Evolutionary conservation across 1,140 invertebrate genomes (phyloP).

Genomic region (Nebria ingens): DNA sequence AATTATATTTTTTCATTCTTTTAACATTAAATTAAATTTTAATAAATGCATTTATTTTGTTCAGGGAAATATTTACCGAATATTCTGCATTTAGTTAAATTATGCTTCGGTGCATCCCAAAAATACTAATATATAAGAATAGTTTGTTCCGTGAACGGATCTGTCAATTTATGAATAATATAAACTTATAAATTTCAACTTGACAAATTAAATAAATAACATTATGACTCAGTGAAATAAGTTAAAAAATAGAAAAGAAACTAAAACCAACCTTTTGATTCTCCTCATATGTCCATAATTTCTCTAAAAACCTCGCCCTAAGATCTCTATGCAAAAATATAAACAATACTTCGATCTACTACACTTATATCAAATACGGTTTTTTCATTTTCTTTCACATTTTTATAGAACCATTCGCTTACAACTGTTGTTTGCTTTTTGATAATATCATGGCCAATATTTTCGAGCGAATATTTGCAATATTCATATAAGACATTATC

Average conservation of each 20-base stretch:
- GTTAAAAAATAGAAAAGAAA: conserved; percentile 14
- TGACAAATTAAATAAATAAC: neutral
- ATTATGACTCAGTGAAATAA: conserved; percentile 13
- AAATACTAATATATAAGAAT: no score
- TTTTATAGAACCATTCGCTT: conserved; percentile 26
- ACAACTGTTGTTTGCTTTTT: conserved; percentile 23
- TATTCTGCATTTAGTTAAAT: no score
- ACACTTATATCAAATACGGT: conserved; percentile 17
- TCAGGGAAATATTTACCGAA: no score
- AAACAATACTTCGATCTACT: conserved; percentile 25
- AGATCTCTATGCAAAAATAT: conserved; percentile 42
- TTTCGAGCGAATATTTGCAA: conserved; percentile 13
- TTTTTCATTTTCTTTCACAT: conserved; percentile 19
- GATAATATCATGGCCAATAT: conserved; percentile 18
- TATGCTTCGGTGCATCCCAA: no score
- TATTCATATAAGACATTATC: conserved; percentile 18
- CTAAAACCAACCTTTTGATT: conserved; percentile 28
- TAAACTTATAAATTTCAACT: neutral
- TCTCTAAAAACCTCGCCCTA: conserved; percentile 39
- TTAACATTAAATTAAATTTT: no score
- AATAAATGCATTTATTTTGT: no score
- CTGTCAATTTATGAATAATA: no score
- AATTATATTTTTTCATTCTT: no score
- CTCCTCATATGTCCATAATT: conserved; percentile 38
- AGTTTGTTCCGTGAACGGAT: no score